Base-by-base conservation (phyloP, 2,888 invertebrate genomes). In the Xestia rhomboidea region DNA sequence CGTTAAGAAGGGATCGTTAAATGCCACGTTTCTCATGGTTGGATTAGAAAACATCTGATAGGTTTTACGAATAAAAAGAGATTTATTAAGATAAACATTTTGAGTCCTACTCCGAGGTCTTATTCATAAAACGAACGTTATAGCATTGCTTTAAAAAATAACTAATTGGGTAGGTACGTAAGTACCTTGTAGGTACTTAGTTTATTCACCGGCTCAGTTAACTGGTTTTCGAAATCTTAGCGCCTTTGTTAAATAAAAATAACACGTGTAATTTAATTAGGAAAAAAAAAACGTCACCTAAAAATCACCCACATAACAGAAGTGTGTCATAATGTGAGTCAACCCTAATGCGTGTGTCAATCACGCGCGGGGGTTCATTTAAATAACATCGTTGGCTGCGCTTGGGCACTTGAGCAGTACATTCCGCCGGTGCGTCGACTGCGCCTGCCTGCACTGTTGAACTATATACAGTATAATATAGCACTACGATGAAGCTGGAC, bases 401-500 rank as follows among this genome's bases (percentile, higher is more conserved):
- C 46, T 11, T n/a, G 68, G 11, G 46, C 86, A 78, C 44, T 10
- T 21, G 69, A 7, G n/a, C 74, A 79, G 51, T 68, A 24, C 68
- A 73, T 54, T 57, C 41, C 18, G 30, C 49, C 44, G 63, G 6
- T 21, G 76, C 64, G 27, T 27, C 51, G n/a, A 2, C 49, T 66
- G 73, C 80, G 72, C 72, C 5, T 72, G 74, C 69, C 44, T 34
- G 34, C 15, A 46, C 27, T 15, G n/a, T 18, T 18, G 1, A 41
- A 2, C 27, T 30, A 24, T 13, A 15, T 46, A 46, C 15, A 60
- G 24, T 15, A 24, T 0, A 60, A 27, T 3, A 51, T 6, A 15
- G 1, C 60, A 60, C 21, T 67, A 86, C 44, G 10, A 93, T 94
- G 94, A 93, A 93, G 83, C 57, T 93, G 67, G 90, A 93, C 41